phyloP scores from a whole-genome alignment of 2,113 vertebrate species.

The Jacana jacana region DNA sequence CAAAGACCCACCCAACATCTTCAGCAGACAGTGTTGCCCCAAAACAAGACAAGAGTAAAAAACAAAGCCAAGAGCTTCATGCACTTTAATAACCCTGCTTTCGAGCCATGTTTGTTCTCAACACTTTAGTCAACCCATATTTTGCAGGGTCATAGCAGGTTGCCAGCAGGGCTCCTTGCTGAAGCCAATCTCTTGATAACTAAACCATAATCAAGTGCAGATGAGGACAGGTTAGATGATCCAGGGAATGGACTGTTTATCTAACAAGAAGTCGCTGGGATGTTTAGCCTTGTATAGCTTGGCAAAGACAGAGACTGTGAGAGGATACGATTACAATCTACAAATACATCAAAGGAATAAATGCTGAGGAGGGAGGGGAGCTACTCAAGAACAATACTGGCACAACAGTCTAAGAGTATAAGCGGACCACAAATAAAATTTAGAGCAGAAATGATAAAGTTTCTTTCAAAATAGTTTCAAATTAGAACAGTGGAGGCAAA shows the following conservation, averaged over 20 bases:
- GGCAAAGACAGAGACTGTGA: background rate
- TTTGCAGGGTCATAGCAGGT: background rate
- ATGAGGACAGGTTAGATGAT: background rate
- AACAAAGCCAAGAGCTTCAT: background rate
- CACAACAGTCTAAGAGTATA: background rate
- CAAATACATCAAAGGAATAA: conserved; percentile 47
- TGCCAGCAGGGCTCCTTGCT: background rate
- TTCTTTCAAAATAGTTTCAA: conserved; percentile 13
- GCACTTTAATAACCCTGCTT: background rate
- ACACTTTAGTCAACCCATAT: background rate
- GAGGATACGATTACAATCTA: background rate
- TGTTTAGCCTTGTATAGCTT: conserved; percentile 31
- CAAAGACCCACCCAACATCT: background rate
- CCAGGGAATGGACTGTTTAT: conserved; percentile 22
- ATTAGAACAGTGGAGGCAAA: background rate
- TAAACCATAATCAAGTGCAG: background rate
- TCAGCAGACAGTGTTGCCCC: background rate
- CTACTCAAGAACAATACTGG: conserved; percentile 54
- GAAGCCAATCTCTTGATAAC: background rate
- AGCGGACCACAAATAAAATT: conserved; percentile 31
- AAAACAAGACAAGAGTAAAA: background rate
- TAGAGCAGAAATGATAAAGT: background rate
- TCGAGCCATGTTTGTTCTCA: background rate
- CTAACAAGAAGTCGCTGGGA: background rate
- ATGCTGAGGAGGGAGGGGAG: conserved; percentile 1